Conservation (phyloP, 1,140 invertebrate species). For the Propsilocerus akamusi region DNA sequence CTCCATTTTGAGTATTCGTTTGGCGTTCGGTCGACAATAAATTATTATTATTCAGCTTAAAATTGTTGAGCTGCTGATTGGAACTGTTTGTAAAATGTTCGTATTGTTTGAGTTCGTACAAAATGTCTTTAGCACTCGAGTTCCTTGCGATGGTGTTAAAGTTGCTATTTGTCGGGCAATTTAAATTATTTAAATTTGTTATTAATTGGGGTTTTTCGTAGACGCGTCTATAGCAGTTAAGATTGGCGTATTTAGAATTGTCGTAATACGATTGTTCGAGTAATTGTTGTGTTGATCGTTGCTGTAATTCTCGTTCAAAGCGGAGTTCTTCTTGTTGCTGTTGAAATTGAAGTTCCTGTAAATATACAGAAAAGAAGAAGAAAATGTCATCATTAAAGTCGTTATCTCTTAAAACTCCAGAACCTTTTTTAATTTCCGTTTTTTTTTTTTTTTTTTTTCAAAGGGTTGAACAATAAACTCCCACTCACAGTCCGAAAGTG, state of each 20-base stretch:
- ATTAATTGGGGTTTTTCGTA: conserved; percentile 1
- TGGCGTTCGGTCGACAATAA: no score
- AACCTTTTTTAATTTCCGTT: no score
- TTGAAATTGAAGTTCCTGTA: neutral
- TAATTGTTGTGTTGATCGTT: conserved; percentile 1
- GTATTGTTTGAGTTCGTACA: neutral
- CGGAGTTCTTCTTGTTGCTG: neutral
- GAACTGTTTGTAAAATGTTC: neutral
- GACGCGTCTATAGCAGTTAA: neutral
- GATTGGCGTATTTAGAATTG: neutral
- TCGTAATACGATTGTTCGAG: conserved; percentile 4
- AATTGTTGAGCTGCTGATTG: no score
- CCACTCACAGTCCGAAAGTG: no score
- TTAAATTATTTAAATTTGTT: neutral
- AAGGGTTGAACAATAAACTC: no score
- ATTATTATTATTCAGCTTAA: no score
- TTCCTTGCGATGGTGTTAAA: neutral
- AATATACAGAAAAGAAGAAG: neutral
- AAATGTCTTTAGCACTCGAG: neutral
- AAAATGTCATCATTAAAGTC: neutral
- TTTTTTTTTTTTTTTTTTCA: no score
- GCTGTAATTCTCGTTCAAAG: neutral
- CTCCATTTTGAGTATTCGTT: no score
- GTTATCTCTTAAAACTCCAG: no score
- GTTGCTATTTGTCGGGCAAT: neutral